A percentile compares a stretch with the other conserved stretches of the same genome.
These are phyloP conservation scores for Copidosoma floridanum DNA, from an alignment of 1,140 invertebrate genomes.

Conservation along the genomic window DNA sequence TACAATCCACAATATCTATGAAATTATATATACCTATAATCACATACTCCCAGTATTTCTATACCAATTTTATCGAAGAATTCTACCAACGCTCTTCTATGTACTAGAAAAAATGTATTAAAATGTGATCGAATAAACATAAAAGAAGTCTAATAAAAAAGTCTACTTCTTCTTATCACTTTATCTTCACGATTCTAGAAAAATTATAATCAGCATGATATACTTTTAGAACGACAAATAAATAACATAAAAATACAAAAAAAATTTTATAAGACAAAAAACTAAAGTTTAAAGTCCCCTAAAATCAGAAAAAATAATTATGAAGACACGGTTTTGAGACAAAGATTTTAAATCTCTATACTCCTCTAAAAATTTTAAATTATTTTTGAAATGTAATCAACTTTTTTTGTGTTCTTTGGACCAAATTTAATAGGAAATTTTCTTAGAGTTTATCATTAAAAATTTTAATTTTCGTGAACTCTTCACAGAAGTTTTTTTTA, in stretches of 20 bases:
- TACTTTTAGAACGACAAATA: neutral
- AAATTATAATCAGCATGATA: neutral
- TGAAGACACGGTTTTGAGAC: neutral
- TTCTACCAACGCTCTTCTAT: neutral
- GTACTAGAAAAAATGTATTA: neutral
- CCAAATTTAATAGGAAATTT: too few relatives aligned
- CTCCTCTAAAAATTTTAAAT: too few relatives aligned
- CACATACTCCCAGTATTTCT: conserved; percentile 10
- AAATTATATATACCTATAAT: neutral
- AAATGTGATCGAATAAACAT: neutral
- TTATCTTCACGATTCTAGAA: neutral
- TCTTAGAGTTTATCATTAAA: too few relatives aligned
- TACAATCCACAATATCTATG: conserved; percentile 11
- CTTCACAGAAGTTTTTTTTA: too few relatives aligned
- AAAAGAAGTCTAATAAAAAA: neutral
- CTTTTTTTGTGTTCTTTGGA: too few relatives aligned
- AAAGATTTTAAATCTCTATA: neutral
- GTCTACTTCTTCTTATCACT: neutral
- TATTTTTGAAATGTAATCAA: too few relatives aligned
- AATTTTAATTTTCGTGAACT: too few relatives aligned
- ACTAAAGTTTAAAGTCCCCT: neutral
- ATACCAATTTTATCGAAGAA: conserved; percentile 6
- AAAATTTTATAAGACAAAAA: too few relatives aligned
- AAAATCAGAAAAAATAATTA: too few relatives aligned
- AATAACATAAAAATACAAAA: neutral